Conservation (phyloP, 2,888 invertebrate genomes). For the Octodonta nipae region DNA sequence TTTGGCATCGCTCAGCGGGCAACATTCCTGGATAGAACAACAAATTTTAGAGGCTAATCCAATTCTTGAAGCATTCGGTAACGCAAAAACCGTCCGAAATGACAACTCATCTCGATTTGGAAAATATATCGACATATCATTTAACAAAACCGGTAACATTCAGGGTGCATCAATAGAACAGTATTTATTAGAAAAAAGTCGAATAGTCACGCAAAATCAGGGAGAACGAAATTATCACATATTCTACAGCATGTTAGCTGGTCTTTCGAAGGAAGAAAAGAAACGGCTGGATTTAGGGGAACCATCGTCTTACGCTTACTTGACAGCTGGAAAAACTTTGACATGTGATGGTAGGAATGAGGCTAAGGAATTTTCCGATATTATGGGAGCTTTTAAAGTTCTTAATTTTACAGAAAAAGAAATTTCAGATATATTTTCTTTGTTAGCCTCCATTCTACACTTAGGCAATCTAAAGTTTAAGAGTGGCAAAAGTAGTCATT, state of each 20-base stretch:
- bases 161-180: slow-evolving; percentile 91
- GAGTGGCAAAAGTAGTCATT: slow-evolving; percentile 56
- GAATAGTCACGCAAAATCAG: slow-evolving; percentile 76
- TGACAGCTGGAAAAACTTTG: slow-evolving; percentile 51
- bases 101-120: slow-evolving; percentile 95
- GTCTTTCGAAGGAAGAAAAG: slow-evolving; percentile 67
- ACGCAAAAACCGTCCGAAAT: slow-evolving; percentile 88
- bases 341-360: slow-evolving; percentile 75
- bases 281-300: slow-evolving; percentile 54
- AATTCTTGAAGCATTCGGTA: slow-evolving; percentile 92
- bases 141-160: slow-evolving; percentile 62
- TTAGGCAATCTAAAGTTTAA: slow-evolving; percentile 83
- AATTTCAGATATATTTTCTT: slow-evolving; percentile 68
- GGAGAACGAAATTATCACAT: slow-evolving; percentile 93
- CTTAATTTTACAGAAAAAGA: slow-evolving; percentile 75
- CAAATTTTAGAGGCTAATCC: slow-evolving; percentile 95
- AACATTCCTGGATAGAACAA: slow-evolving; percentile 95
- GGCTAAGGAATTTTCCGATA: slow-evolving; percentile 70
- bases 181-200: slow-evolving; percentile 85
- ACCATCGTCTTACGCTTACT: slow-evolving; percentile 62
- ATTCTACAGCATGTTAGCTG: slow-evolving; percentile 79
- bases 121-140: slow-evolving; percentile 50
- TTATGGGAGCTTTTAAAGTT: slow-evolving; percentile 85
- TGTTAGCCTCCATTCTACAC: slow-evolving; percentile 79
- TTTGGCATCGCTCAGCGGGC: slow-evolving; percentile 82